A percentile compares a stretch with the other conserved stretches of the same genome.
These are phyloP conservation scores for Sinocyclocheilus maitianheensis DNA, from an alignment of 2,113 vertebrate genomes.

Conservation along the genomic window DNA sequence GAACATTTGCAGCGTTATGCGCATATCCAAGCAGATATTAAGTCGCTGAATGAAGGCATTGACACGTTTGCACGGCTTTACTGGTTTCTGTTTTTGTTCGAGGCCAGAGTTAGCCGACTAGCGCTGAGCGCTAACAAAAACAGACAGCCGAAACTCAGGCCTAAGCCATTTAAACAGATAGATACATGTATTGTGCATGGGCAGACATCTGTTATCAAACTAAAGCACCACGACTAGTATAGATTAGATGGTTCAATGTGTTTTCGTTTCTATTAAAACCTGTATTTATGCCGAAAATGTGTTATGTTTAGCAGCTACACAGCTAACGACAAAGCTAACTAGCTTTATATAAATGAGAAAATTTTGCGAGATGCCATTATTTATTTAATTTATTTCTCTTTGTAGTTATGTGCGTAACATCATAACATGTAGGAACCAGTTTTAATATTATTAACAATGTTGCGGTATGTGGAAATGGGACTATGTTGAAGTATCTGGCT, in stretches of 20 bases:
- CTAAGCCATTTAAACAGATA: conserved; percentile 1
- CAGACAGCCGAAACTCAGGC: conserved; percentile 19
- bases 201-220: background rate
- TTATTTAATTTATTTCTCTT: background rate
- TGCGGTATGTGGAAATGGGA: background rate
- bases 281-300: background rate
- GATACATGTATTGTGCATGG: background rate
- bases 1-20: background rate
- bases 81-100: conserved; percentile 54
- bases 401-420: background rate
- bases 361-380: background rate
- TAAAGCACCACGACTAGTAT: background rate
- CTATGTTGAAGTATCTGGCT: background rate
- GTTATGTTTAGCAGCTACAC: conserved; percentile 12
- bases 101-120: conserved; percentile 55
- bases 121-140: conserved; percentile 43
- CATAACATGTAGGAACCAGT: background rate
- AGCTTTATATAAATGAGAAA: background rate
- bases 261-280: background rate
- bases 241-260: background rate
- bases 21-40: background rate
- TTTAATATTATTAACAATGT: background rate
- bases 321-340: conserved; percentile 4
- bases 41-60: background rate
- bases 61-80: conserved; percentile 20